phyloP scores from a whole-genome alignment of 2,797 vertebrate species.

The Eospalax fontanierii region DNA sequence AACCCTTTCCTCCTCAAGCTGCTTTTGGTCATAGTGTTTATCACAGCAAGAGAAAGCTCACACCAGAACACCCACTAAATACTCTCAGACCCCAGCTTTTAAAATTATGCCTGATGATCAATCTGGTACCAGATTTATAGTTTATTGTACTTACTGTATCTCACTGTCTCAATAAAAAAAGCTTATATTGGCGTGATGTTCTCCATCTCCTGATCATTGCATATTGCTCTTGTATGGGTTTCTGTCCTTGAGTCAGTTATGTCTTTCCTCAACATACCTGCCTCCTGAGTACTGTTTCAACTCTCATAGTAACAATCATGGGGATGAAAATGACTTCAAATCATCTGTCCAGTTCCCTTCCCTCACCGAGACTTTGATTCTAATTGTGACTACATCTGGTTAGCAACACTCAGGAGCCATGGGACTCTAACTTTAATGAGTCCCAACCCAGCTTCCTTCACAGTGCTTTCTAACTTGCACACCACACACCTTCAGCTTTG shows the following conservation, averaged over 20 bases:
- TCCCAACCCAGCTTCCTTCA: not conserved
- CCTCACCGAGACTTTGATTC: slow-evolving; percentile 16
- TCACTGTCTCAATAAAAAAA: slow-evolving; percentile 29
- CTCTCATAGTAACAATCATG: slow-evolving; percentile 12
- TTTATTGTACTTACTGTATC: not conserved
- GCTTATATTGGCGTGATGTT: slow-evolving; percentile 48
- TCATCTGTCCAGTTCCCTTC: slow-evolving; percentile 20
- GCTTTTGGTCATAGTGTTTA: too few relatives aligned
- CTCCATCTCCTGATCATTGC: not conserved
- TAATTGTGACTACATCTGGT: slow-evolving; percentile 29
- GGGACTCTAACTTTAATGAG: slow-evolving; percentile 24
- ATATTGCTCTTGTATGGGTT: slow-evolving; percentile 45
- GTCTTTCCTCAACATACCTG: not conserved
- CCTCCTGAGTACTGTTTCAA: slow-evolving; percentile 30
- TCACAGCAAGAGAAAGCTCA: too few relatives aligned
- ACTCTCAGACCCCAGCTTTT: slow-evolving; percentile 17
- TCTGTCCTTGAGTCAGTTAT: slow-evolving; percentile 65
- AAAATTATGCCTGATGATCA: not conserved
- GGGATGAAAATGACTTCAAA: slow-evolving; percentile 11
- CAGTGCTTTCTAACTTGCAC: not conserved
- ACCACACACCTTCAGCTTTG: not conserved
- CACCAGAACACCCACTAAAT: not conserved
- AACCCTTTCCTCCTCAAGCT: too few relatives aligned
- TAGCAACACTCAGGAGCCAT: not conserved
- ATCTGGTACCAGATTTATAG: not conserved